A percentile compares a stretch with the other conserved stretches of the same genome.
phyloP scores from a whole-genome alignment of 2,797 vertebrate species.

The Sebastes minor region DNA sequence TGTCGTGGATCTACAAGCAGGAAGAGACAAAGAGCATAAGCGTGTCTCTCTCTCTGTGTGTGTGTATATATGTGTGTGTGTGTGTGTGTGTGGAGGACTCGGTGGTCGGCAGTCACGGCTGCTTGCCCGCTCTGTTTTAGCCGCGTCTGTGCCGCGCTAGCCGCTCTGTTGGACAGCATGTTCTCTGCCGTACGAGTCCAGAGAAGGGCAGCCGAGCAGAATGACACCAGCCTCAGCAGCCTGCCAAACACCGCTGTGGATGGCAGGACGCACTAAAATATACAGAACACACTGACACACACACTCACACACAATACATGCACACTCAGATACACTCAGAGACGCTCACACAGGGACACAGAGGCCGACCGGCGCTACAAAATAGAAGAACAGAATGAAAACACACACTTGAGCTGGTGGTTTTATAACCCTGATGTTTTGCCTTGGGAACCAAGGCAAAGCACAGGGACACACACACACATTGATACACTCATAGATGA shows the following conservation, averaged over 20 bases:
- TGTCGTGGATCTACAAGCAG: constrained; percentile 46
- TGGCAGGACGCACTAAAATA: constrained; percentile 50
- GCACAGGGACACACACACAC: background rate
- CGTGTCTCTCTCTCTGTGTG: background rate
- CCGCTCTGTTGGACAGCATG: constrained; percentile 74
- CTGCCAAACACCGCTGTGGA: constrained; percentile 68
- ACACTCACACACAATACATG: background rate
- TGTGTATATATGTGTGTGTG: background rate
- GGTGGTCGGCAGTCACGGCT: constrained; percentile 61
- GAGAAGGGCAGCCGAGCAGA: constrained; percentile 71
- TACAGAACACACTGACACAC: constrained; percentile 31
- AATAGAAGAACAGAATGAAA: constrained; percentile 8
- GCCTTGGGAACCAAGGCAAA: background rate
- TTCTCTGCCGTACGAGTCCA: constrained; percentile 53
- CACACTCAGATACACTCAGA: background rate
- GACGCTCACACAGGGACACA: background rate
- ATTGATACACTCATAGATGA: background rate
- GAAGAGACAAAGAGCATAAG: constrained; percentile 46
- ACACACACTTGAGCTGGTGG: background rate
- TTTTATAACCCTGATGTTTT: constrained; percentile 31
- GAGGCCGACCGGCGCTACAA: background rate
- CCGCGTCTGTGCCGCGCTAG: constrained; percentile 54
- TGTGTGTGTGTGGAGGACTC: constrained; percentile 8
- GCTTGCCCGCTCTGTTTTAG: constrained; percentile 69
- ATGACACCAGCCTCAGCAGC: constrained; percentile 70